Conservation (phyloP, 2,888 invertebrate genomes). For the Chrysolina americana region DNA sequence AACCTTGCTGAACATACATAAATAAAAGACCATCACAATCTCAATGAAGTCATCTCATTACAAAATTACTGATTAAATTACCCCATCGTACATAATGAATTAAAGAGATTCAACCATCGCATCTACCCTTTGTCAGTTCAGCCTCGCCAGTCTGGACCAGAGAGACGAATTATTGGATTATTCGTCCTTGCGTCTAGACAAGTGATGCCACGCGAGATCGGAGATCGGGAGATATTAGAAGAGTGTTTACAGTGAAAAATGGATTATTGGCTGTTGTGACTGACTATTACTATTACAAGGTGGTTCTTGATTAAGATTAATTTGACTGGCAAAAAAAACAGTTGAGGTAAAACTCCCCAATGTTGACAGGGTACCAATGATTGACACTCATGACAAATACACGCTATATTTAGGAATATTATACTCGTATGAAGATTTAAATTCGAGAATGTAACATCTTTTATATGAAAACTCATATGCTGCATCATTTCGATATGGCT, state of each 20-base stretch:
- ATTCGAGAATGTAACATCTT: too few relatives aligned
- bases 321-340: too few relatives aligned
- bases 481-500: too few relatives aligned
- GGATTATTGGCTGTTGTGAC: neutral
- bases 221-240: neutral
- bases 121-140: neutral
- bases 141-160: conserved; percentile 8
- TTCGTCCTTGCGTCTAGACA: conserved; percentile 10
- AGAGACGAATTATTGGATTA: conserved; percentile 12
- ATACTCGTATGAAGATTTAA: too few relatives aligned
- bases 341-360: too few relatives aligned
- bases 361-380: too few relatives aligned
- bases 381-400: too few relatives aligned
- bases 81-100: neutral
- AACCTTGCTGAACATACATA: too few relatives aligned
- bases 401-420: too few relatives aligned
- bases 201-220: neutral
- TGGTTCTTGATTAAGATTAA: too few relatives aligned
- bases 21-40: neutral
- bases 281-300: too few relatives aligned
- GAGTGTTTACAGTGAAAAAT: neutral
- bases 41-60: neutral
- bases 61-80: neutral
- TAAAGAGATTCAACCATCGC: neutral
- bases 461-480: too few relatives aligned